Base-by-base conservation (phyloP, 2,113 vertebrate genomes). In the Dascyllus trimaculatus region DNA sequence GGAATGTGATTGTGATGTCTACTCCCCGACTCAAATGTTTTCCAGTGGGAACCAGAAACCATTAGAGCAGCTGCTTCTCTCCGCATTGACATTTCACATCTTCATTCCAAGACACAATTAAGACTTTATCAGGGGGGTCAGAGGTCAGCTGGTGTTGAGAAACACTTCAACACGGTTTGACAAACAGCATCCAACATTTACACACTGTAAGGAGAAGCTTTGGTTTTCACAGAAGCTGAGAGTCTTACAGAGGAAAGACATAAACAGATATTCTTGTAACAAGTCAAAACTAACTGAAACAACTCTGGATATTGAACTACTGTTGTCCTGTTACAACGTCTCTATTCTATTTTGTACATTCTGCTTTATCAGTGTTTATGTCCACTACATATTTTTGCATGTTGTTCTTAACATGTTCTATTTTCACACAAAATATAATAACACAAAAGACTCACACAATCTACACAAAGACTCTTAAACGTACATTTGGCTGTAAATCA, bases 311-410 rank as follows among this genome's bases (percentile, higher is more conserved):
- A 15, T 24, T 24, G 18, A 58, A 56, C 38, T 11, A 15, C 10
- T 72, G 56, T 38, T 43, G 61, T 14, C 21, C 15, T 68, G 40
- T 35, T 51, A 43, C 71, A 26, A 29, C 38, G 65, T 70, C 74
- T 75, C 45, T 11, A 11, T 25, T 43, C 43, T 60, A n/a, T 46
- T 24, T 63, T 73, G 40, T 29, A 61, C 13, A 25, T 43, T 71
- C 52, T 25, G 61, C n/a, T 45, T 56, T 35, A 17, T 51, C 19
- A n/a, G 64, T 1, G 4, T 58, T 53, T 5, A 19, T 14, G 2
- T 49, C 19, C 8, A 19, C 38, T 7, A 7, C n/a, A 17, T 18
- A 2, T 32, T 17, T 18, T 19, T 43, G 14, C 5, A 32, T 18
- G 11, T 61, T 26, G 18, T 49, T 49, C 48, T 49, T 13, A 26